Conservation (phyloP, 2,113 vertebrate species). For the Guaruba guarouba region DNA sequence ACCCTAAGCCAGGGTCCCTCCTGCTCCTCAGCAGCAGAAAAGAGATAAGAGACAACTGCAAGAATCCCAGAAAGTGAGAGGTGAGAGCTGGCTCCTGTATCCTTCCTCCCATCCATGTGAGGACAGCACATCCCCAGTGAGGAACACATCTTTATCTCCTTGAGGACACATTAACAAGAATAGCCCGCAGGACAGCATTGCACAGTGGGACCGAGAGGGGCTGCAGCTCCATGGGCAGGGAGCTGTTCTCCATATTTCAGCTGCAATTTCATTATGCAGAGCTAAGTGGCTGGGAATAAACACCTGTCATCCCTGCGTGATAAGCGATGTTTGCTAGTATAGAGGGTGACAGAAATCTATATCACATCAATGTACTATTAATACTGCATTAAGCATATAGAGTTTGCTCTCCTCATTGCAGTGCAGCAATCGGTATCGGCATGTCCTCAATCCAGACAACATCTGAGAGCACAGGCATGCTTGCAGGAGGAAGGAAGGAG, state of each 20-base stretch:
- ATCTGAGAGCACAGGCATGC: neutral
- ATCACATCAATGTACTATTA: conserved; percentile 71
- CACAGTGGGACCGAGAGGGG: neutral
- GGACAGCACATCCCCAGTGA: neutral
- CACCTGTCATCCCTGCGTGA: conserved; percentile 64
- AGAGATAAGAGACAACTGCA: neutral
- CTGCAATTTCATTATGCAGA: conserved; percentile 66
- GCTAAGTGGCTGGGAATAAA: conserved; percentile 73
- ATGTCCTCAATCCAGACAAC: neutral
- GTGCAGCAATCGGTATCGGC: neutral
- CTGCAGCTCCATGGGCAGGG: neutral
- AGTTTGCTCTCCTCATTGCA: conserved; percentile 32
- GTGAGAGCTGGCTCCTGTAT: neutral
- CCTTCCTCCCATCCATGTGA: rapidly evolving
- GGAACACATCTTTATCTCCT: neutral
- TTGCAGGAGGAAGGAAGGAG: neutral
- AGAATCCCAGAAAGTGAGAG: neutral
- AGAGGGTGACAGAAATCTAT: conserved; percentile 76
- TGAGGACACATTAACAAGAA: neutral
- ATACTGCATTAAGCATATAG: conserved; percentile 65
- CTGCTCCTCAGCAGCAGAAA: neutral
- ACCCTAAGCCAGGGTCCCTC: neutral
- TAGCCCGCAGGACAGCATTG: neutral
- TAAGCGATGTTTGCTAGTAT: conserved; percentile 72
- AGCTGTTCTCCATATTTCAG: conserved; percentile 70